These are phyloP conservation scores for Napeogenes sylphis DNA, from an alignment of 2,888 invertebrate species.

Conservation along the genomic window DNA sequence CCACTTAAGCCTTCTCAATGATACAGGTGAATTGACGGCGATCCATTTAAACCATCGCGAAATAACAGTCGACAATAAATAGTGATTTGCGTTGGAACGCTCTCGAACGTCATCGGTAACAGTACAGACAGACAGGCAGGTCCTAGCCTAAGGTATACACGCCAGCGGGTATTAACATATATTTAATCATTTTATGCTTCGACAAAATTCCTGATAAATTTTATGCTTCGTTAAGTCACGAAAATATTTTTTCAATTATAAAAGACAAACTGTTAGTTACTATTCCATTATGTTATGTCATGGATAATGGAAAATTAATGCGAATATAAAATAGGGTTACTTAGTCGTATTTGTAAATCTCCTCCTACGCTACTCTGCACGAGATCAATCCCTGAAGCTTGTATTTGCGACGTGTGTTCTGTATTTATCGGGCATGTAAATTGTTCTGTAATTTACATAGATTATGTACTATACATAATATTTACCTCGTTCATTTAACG, in stretches of 20 bases:
- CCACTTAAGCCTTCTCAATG: slow-evolving; percentile 29
- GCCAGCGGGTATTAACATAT: slow-evolving; percentile 36
- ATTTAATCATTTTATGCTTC: no score
- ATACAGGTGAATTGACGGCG: slow-evolving; percentile 32
- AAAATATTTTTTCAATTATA: no score
- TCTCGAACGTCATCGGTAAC: slow-evolving; percentile 38
- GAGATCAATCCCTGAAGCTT: slow-evolving; percentile 42
- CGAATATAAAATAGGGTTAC: background rate
- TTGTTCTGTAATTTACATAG: slow-evolving; percentile 43
- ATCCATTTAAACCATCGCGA: slow-evolving; percentile 32
- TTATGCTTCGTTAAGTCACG: no score
- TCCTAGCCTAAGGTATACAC: slow-evolving; percentile 50
- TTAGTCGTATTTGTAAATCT: slow-evolving; percentile 1
- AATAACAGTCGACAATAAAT: slow-evolving; percentile 58
- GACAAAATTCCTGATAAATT: no score
- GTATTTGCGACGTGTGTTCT: slow-evolving; percentile 36
- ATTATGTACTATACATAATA: slow-evolving; percentile 7
- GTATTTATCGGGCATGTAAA: slow-evolving; percentile 24
- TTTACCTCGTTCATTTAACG: background rate
- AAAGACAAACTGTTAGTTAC: no score
- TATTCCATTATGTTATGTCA: no score
- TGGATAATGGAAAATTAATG: no score
- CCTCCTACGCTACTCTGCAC: slow-evolving; percentile 27
- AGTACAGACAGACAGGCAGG: slow-evolving; percentile 48
- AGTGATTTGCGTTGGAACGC: slow-evolving; percentile 56